These are phyloP conservation scores for Apus apus DNA, from an alignment of 2,113 vertebrate species.

Conservation along the genomic window DNA sequence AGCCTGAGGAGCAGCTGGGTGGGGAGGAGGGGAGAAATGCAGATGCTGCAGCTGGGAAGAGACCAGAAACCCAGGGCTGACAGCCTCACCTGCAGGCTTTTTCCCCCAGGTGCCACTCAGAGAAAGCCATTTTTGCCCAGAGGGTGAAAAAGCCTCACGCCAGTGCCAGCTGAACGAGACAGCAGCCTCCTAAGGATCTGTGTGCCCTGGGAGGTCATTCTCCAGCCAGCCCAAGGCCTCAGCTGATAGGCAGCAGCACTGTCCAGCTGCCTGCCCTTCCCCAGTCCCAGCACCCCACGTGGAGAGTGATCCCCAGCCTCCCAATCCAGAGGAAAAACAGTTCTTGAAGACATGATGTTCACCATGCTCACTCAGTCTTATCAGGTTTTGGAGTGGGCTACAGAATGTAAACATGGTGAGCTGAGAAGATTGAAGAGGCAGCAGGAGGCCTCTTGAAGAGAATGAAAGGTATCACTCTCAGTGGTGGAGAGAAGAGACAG, in stretches of 20 bases:
- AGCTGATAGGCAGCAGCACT: background rate
- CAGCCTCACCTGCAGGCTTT: background rate
- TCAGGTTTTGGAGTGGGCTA: background rate
- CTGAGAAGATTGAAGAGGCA: background rate
- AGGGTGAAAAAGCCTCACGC: background rate
- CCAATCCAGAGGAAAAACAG: accelerated
- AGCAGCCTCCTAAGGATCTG: background rate
- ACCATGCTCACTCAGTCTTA: background rate
- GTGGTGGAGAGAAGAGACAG: background rate
- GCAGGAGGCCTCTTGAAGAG: background rate
- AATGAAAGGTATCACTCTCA: background rate
- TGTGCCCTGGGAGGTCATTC: background rate
- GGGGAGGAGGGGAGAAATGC: background rate
- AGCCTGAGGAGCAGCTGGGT: accelerated
- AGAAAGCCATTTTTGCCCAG: background rate
- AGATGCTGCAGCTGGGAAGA: background rate
- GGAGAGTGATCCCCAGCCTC: background rate
- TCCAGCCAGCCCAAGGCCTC: too few species aligned
- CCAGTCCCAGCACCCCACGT: too few species aligned
- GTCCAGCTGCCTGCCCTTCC: background rate
- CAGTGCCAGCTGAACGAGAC: background rate
- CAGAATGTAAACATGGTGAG: background rate
- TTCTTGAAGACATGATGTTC: background rate
- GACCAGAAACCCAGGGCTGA: background rate
- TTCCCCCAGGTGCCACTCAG: background rate